These are phyloP conservation scores for Eudyptes chrysolophus DNA, from an alignment of 2,113 vertebrate species.

Conservation along the genomic window DNA sequence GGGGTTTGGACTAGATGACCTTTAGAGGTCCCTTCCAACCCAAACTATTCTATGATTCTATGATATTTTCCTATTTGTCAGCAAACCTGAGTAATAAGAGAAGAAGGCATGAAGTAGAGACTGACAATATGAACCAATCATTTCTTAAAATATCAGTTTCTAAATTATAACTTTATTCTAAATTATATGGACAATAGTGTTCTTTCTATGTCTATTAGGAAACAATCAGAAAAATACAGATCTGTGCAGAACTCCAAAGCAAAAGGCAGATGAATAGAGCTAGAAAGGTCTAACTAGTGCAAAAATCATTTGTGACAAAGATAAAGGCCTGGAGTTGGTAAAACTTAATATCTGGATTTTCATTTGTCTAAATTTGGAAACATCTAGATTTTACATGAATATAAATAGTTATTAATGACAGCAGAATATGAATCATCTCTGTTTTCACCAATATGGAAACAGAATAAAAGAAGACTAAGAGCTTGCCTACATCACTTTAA, in stretches of 20 bases:
- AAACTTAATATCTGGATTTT: neutral
- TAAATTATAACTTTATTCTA: neutral
- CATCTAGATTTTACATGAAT: neutral
- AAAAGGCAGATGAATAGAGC: neutral
- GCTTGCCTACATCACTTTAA: neutral
- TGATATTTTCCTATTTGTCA: neutral
- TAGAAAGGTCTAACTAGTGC: neutral
- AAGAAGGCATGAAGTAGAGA: neutral
- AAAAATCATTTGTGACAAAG: neutral
- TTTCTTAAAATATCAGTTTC: neutral
- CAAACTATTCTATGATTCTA: too few relatives aligned
- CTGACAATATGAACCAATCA: neutral
- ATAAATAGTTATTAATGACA: neutral
- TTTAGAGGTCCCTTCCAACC: too few relatives aligned
- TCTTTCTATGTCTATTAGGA: neutral
- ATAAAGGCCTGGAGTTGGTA: neutral
- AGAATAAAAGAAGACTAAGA: neutral
- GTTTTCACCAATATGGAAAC: neutral
- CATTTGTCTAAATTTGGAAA: neutral
- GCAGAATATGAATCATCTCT: neutral
- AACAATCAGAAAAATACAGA: neutral
- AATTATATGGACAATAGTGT: neutral
- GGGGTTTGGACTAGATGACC: too few relatives aligned
- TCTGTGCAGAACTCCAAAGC: neutral
- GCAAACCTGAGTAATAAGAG: neutral